A percentile compares a stretch with the other conserved stretches of the same genome.
These are phyloP conservation scores for Phyllotis vaccarum DNA, from an alignment of 2,797 vertebrate genomes.

Conservation along the genomic window DNA sequence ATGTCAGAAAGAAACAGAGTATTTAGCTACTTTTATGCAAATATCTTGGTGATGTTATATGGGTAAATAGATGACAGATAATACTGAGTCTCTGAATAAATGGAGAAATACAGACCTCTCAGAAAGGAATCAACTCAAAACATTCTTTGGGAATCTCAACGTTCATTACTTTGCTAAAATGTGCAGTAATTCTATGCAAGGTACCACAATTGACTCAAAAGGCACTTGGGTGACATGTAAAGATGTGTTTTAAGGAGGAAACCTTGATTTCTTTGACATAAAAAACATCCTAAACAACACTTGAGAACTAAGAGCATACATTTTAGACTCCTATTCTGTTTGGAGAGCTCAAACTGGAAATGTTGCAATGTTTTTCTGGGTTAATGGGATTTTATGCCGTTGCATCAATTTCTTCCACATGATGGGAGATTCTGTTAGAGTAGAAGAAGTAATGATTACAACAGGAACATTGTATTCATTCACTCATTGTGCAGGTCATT, in stretches of 20 bases:
- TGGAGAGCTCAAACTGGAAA: not conserved
- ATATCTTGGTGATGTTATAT: not conserved
- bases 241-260: not conserved
- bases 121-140: not conserved
- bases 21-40: not conserved
- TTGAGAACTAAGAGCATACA: not conserved
- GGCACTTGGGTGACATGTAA: not conserved
- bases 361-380: not conserved
- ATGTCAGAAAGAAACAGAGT: not conserved
- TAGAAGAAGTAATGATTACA: not conserved
- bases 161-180: not conserved
- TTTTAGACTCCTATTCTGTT: conserved; percentile 29
- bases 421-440: not conserved
- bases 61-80: not conserved
- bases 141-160: not conserved
- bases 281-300: not conserved
- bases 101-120: not conserved
- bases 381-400: not conserved
- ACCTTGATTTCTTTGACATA: conserved; percentile 27
- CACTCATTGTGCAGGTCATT: not conserved
- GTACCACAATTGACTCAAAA: not conserved
- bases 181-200: not conserved
- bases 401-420: conserved; percentile 1
- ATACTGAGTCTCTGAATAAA: not conserved
- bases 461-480: not conserved